phyloP scores from a whole-genome alignment of 2,113 vertebrate genomes.

The Poeciliopsis occidentalis region DNA sequence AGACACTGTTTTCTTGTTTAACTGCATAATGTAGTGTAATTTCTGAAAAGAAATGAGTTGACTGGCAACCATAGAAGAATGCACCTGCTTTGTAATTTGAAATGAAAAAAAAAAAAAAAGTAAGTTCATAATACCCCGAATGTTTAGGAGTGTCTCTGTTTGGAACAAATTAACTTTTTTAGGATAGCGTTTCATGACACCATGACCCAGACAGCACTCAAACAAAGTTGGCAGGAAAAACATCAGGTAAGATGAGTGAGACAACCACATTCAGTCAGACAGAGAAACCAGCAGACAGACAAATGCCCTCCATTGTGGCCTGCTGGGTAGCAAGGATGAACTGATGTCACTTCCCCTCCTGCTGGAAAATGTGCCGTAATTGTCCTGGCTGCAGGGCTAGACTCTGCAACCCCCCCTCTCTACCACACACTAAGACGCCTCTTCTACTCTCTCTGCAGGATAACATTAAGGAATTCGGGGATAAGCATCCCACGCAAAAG shows the following conservation, averaged over 20 bases:
- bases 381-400: constrained; percentile 76
- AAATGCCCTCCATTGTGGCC: constrained; percentile 67
- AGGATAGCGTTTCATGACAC: constrained; percentile 18
- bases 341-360: constrained; percentile 81
- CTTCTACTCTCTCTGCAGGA: constrained; percentile 82
- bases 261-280: constrained; percentile 47
- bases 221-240: constrained; percentile 39
- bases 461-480: constrained; percentile 95
- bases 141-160: constrained; percentile 2
- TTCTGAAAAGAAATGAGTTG: neutral
- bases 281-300: constrained; percentile 57
- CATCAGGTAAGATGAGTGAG: constrained; percentile 37
- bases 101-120: constrained; percentile 4
- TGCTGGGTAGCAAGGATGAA: constrained; percentile 74
- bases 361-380: constrained; percentile 82
- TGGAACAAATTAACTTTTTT: constrained; percentile 10
- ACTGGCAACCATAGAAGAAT: neutral
- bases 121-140: constrained; percentile 1
- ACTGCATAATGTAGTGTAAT: neutral
- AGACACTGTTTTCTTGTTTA: neutral
- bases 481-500: constrained; percentile 93
- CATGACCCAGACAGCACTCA: constrained; percentile 2
- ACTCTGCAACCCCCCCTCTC: constrained; percentile 64
- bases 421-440: constrained; percentile 57
- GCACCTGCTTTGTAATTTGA: neutral